Base-by-base conservation (phyloP, 2,113 vertebrate species). In the Macrotus californicus region DNA sequence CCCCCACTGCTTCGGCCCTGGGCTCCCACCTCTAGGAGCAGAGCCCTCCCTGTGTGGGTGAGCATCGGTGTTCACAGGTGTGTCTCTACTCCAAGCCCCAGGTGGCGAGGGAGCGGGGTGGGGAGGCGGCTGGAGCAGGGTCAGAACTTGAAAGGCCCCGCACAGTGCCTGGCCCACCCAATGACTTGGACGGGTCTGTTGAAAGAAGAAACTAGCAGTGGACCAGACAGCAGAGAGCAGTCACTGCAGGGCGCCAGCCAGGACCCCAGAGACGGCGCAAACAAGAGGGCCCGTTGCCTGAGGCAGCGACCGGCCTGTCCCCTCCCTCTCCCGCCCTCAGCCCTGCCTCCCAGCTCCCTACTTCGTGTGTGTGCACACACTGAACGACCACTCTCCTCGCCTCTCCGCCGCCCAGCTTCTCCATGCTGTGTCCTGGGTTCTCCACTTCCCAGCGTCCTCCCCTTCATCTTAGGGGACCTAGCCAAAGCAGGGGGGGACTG, bases 361-460 rank as follows among this genome's bases (percentile, higher is more conserved):
- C 93, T 96, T 93, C n/a, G 54, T 39, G 36, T 41, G 80, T 69
- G 97, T 92, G 77, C 94, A 95, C 94, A 95, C 89, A 97, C 92
- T 36, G 56, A 95, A 88, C 95, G 76, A 95, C 73, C 89, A 69
- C 88, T 82, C 72, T 93, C 88, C 79, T 75, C 11, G 89, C 85
- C 92, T 87, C 89, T 80, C 66, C 22, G 31, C 80, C 1, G 54
- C 89, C 80, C 2, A 56, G 66, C 50, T 59, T 84, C 91, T 93
- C 70, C 46, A 34, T 50, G 86, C 83, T 67, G 84, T 16, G 59
- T 87, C 84, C 89, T 18, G 54, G 64, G 77, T 83, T 64, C 59
- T 64, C 39, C 56, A 64, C 84, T 59, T 89, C 90, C 90, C 77
- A 67, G 41, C 41, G 2, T 79, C 80, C 87, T 52, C 91, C 81